Evolutionary conservation across 2,113 vertebrate species (phyloP).

Genomic region (Megaptera novaeangliae): DNA sequence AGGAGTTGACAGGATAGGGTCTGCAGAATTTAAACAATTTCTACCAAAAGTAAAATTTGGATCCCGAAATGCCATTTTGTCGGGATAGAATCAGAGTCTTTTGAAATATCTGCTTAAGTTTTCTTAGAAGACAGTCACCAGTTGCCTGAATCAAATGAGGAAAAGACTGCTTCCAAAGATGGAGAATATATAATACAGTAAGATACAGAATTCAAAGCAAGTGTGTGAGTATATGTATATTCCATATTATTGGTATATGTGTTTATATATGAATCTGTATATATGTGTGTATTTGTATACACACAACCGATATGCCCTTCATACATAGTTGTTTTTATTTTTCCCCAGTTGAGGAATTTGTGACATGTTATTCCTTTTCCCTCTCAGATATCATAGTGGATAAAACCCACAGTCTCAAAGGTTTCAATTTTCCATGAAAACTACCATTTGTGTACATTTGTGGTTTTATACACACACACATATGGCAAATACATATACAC

Average conservation of each 20-base stretch:
- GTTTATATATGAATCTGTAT: conserved; percentile 47
- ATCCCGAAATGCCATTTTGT: conserved; percentile 38
- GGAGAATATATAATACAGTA: conserved; percentile 52
- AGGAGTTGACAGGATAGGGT: not conserved
- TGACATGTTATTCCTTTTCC: conserved; percentile 16
- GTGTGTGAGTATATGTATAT: conserved; percentile 64
- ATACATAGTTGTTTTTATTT: conserved; percentile 38
- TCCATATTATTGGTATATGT: conserved; percentile 46
- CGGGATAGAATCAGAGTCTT: conserved; percentile 40
- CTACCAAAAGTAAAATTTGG: not conserved
- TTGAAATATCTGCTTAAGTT: conserved; percentile 25
- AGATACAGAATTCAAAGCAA: conserved; percentile 67
- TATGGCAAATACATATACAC: conserved; percentile 65
- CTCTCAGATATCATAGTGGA: not conserved
- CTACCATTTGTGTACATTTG: conserved; percentile 7
- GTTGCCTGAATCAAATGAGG: conserved; percentile 58
- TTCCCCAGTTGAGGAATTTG: not conserved
- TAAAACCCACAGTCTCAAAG: conserved; percentile 19
- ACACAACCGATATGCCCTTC: conserved; percentile 28
- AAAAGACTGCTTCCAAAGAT: conserved; percentile 61
- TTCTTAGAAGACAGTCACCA: conserved; percentile 49
- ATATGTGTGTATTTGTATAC: conserved; percentile 45
- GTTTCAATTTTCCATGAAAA: conserved; percentile 49
- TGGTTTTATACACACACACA: conserved; percentile 24
- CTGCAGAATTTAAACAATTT: not conserved